A percentile compares a stretch with the other conserved stretches of the same genome.
These are phyloP conservation scores for Venustaconcha ellipsiformis DNA, from an alignment of 1,140 invertebrate species.

Conservation along the genomic window DNA sequence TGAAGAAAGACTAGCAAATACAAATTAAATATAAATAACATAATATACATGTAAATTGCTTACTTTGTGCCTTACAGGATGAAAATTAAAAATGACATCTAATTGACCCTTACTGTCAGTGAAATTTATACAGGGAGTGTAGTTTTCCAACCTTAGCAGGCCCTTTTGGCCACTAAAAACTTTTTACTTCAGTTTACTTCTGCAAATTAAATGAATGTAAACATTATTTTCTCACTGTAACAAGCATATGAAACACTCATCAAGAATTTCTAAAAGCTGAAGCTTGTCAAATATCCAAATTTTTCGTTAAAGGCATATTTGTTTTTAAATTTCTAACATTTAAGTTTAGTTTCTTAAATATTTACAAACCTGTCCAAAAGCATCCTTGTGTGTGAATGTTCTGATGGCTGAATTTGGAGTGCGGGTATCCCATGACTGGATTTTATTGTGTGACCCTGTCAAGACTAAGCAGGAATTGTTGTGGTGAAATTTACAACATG, in stretches of 20 bases:
- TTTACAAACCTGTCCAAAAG: constrained; percentile 58
- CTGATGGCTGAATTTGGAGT: constrained; percentile 41
- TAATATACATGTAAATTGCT: too few species aligned
- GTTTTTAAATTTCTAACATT: neutral
- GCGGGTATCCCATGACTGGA: constrained; percentile 61
- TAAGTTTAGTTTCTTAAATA: neutral
- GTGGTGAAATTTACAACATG: constrained; percentile 56
- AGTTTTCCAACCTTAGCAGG: too few species aligned
- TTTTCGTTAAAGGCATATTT: neutral
- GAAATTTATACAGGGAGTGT: too few species aligned
- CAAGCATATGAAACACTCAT: neutral
- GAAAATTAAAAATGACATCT: too few species aligned
- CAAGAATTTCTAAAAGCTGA: neutral
- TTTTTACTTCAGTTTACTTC: too few species aligned
- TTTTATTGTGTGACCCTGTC: constrained; percentile 51
- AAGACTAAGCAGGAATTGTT: constrained; percentile 48
- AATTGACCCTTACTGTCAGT: too few species aligned
- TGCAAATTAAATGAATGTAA: neutral
- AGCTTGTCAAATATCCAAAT: too few species aligned
- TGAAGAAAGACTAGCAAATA: too few species aligned
- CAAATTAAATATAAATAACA: too few species aligned
- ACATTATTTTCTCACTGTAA: neutral
- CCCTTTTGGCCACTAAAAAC: too few species aligned
- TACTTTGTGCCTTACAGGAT: too few species aligned
- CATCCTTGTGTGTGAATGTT: constrained; percentile 58